phyloP scores from a whole-genome alignment of 92 coral and sea anemone species.

The Epizoanthus scotinus region DNA sequence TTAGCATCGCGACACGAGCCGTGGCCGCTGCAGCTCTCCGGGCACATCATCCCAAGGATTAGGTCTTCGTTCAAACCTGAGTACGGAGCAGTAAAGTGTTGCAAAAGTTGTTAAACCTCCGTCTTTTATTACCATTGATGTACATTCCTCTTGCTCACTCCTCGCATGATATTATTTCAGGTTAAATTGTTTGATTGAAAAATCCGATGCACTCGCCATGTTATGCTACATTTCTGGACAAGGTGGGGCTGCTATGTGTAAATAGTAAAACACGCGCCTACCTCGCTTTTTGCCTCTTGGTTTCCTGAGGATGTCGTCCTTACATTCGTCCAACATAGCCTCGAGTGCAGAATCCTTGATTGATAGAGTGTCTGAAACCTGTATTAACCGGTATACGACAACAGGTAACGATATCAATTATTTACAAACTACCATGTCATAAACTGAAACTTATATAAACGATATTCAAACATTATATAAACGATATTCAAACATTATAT shows the following conservation, averaged over 20 bases:
- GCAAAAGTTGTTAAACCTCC: neutral
- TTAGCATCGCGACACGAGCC: slow-evolving; percentile 12
- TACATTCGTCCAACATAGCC: slow-evolving; percentile 34
- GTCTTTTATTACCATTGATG: too few species aligned
- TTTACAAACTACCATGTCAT: too few species aligned
- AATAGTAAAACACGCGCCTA: neutral
- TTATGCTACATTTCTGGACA: too few species aligned
- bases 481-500: too few species aligned
- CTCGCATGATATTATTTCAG: too few species aligned
- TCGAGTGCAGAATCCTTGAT: slow-evolving; percentile 32
- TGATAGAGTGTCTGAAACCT: slow-evolving; percentile 25
- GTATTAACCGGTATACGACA: neutral
- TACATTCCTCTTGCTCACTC: too few species aligned
- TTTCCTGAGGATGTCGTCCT: slow-evolving; percentile 16
- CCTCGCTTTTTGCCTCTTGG: slow-evolving; percentile 34
- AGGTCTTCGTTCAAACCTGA: neutral
- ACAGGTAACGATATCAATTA: too few species aligned
- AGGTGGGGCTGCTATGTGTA: too few species aligned
- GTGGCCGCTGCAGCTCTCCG: neutral
- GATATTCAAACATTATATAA: too few species aligned
- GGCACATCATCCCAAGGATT: slow-evolving; percentile 1
- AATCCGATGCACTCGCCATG: too few species aligned
- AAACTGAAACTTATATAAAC: too few species aligned
- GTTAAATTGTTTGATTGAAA: too few species aligned
- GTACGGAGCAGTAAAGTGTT: neutral